Evolutionary conservation across 2,888 invertebrate species (phyloP), one percentile per base, ranked within the genome.

Genomic region (Cataglyphis albicans): DNA sequence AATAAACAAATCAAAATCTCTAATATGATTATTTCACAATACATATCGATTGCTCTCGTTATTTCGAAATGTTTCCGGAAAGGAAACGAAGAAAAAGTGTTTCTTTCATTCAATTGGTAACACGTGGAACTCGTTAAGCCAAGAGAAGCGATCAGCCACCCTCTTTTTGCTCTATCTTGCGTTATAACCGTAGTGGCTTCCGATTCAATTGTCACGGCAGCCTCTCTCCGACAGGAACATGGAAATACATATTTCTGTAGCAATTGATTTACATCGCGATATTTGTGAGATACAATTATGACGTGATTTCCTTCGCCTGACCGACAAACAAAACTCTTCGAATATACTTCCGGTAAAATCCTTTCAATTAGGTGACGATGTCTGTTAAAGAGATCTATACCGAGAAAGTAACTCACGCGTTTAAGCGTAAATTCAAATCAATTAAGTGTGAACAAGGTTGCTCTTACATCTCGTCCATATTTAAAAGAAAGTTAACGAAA

Each of bases 71-170:
- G 65, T 67, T 21, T 29, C 55, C 25, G 57, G 7, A 64, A 73
- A 68, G 76, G 68, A 48, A 70, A 48, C 70, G 44, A 57, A 68
- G 61, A 72, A 63, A 72, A 48, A 81, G 57, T 82, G 41, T 35
- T 29, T 68, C 64, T 67, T 80, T 85, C 67, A 67, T 87, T 84
- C 82, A 41, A 86, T 85, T 78, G 85, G 61, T 35, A 84, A 85
- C 84, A 86, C 87, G 76, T 89, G 87, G 67, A 84, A 86, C 81
- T 90, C 82, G 90, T 90, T 90, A 88, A 75, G 74, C 35, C 25
- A 70, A 76, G 85, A 84, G 76, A 74, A 74, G 29, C 41, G 61
- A 70, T 75, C 52, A 70, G 29, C 35, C 52, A 29, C 12, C 29
- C 52, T 35, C 21, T 48, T 57, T 67, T 18, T 25, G 7, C 55